phyloP scores from a whole-genome alignment of 1,140 invertebrate genomes.

The Zeugodacus cucurbitae region DNA sequence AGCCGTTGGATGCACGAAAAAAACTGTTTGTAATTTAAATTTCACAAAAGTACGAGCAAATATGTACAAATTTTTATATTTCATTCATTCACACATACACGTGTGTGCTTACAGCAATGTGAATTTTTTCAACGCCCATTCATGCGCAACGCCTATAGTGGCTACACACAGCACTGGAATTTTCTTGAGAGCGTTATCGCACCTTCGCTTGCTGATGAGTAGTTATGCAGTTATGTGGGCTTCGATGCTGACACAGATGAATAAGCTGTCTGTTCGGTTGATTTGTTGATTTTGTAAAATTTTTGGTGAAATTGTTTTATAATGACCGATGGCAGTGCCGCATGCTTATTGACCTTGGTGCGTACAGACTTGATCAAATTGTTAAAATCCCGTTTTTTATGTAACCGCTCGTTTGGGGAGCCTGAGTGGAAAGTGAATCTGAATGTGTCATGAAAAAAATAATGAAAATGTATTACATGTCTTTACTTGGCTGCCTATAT shows the following conservation, averaged over 20 bases:
- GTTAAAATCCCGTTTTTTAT: conserved; percentile 23
- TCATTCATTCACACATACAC: too few relatives aligned
- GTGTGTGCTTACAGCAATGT: not conserved
- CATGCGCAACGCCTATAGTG: not conserved
- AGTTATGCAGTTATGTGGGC: not conserved
- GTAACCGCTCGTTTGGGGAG: not conserved
- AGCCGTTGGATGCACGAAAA: too few relatives aligned
- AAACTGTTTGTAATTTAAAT: too few relatives aligned
- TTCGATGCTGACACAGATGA: not conserved
- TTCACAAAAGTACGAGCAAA: too few relatives aligned
- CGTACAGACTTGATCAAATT: not conserved
- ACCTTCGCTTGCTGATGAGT: not conserved
- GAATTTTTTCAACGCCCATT: not conserved
- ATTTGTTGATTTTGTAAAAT: conserved; percentile 16
- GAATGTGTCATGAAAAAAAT: not conserved
- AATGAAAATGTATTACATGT: not conserved
- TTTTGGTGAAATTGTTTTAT: conserved; percentile 36
- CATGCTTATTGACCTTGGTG: conserved; percentile 36
- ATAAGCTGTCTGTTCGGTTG: not conserved
- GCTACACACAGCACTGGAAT: not conserved
- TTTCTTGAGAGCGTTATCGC: not conserved
- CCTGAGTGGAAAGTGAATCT: not conserved
- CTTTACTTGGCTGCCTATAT: not conserved
- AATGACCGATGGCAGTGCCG: not conserved
- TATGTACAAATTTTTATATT: too few relatives aligned